A percentile compares a stretch with the other conserved stretches of the same genome.
Evolutionary conservation across 23 tunicate species (phyloP).

Genomic region (Botrylloides violaceus): DNA sequence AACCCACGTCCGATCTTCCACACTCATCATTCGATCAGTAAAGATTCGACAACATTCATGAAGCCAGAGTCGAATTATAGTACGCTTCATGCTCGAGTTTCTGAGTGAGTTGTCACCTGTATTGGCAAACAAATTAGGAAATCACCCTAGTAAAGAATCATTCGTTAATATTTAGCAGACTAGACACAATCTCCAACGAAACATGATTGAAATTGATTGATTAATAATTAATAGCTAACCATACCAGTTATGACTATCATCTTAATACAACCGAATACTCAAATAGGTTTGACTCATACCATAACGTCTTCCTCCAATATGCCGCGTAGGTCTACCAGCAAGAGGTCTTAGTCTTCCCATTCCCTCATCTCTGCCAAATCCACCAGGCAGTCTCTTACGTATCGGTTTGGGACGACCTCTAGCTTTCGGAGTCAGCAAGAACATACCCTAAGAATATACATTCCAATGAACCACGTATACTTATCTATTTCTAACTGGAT

Average conservation of each 20-base stretch:
- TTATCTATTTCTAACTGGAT: too few relatives aligned
- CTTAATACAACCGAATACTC: not conserved
- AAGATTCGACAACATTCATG: slow-evolving; percentile 81
- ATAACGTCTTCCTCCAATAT: slow-evolving; percentile 35
- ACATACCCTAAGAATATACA: slow-evolving; percentile 54
- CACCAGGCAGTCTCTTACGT: slow-evolving; percentile 31
- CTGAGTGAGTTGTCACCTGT: slow-evolving; percentile 16
- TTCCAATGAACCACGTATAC: not conserved
- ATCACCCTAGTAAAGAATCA: too few relatives aligned
- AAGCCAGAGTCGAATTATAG: slow-evolving; percentile 69
- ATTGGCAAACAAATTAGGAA: too few relatives aligned
- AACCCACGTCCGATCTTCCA: slow-evolving; percentile 40
- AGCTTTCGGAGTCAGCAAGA: slow-evolving; percentile 47
- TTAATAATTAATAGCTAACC: not conserved
- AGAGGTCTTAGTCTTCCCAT: slow-evolving; percentile 37
- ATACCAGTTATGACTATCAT: not conserved
- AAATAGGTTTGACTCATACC: slow-evolving; percentile 16
- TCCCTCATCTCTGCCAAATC: slow-evolving; percentile 31
- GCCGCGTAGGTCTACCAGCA: slow-evolving; percentile 43
- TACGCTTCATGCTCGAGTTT: slow-evolving; percentile 52
- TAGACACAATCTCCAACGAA: too few relatives aligned
- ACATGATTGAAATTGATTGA: too few relatives aligned
- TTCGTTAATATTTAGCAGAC: too few relatives aligned
- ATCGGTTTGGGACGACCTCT: slow-evolving; percentile 72
- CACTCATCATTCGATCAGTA: slow-evolving; percentile 39